These are phyloP conservation scores for Camelus dromedarius DNA, from an alignment of 2,113 vertebrate genomes.

Conservation along the genomic window DNA sequence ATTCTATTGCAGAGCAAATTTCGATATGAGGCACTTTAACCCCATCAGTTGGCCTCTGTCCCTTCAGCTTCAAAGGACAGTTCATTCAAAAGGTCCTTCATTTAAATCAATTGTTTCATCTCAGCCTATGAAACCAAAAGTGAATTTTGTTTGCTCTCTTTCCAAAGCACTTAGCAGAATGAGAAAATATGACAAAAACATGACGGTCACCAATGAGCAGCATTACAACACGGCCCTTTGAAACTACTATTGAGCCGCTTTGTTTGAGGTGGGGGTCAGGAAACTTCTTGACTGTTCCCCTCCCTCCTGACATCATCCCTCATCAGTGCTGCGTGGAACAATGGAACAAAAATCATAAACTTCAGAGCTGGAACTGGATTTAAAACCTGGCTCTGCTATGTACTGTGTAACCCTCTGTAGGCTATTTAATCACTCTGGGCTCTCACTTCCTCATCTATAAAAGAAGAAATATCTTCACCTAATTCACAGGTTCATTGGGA, in stretches of 20 bases:
- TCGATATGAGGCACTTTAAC: constrained; percentile 3
- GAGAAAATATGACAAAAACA: constrained; percentile 49
- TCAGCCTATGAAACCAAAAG: neutral
- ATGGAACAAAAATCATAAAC: neutral
- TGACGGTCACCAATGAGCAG: constrained; percentile 8
- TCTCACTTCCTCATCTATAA: neutral
- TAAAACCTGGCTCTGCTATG: neutral
- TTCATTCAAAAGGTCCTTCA: neutral
- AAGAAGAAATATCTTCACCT: neutral
- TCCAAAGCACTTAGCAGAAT: constrained; percentile 16
- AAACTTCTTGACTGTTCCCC: neutral
- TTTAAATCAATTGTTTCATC: constrained; percentile 62
- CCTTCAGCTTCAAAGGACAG: constrained; percentile 27
- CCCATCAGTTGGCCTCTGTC: constrained; percentile 41
- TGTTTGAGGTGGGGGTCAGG: neutral
- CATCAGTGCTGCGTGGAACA: neutral
- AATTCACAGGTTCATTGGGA: neutral
- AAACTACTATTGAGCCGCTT: neutral
- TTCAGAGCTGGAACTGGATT: neutral
- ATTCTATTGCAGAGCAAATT: constrained; percentile 30
- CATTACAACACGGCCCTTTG: neutral
- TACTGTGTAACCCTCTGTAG: neutral
- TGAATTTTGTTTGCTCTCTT: neutral
- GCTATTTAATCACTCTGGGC: neutral
- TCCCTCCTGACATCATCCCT: neutral